Conservation (phyloP, 2,113 vertebrate genomes). For the Neofelis nebulosa region DNA sequence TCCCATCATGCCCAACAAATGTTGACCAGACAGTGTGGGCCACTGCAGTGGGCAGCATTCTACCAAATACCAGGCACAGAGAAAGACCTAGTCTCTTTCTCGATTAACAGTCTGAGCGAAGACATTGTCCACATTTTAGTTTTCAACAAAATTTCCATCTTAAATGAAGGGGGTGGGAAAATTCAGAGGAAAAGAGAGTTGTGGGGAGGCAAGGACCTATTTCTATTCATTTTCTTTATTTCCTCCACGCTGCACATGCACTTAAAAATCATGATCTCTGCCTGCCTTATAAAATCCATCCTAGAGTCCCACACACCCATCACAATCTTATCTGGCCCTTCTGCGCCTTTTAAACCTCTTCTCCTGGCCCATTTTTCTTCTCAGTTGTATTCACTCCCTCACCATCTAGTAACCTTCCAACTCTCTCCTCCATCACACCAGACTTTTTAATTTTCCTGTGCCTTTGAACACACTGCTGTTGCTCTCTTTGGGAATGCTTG, state of each 20-base stretch:
- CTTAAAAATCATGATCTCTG: not conserved
- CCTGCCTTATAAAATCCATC: not conserved
- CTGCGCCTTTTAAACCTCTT: not conserved
- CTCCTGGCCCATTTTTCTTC: not conserved
- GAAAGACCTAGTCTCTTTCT: not conserved
- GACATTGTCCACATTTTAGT: not conserved
- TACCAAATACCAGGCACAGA: not conserved
- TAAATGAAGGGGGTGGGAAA: not conserved
- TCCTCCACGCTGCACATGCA: not conserved
- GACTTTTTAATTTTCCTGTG: not conserved
- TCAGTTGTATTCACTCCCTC: not conserved
- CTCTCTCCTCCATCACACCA: not conserved
- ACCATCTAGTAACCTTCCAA: not conserved
- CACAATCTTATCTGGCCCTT: too few relatives aligned
- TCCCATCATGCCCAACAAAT: not conserved
- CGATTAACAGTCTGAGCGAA: not conserved
- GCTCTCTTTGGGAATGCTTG: not conserved
- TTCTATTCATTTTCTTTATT: not conserved
- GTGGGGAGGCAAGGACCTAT: accelerated
- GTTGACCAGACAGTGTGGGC: not conserved
- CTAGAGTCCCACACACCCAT: not conserved
- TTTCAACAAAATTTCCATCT: not conserved
- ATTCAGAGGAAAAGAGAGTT: not conserved
- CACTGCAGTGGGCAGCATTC: not conserved
- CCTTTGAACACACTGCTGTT: not conserved